These are phyloP conservation scores for Lasioglossum oenotherae DNA, from an alignment of 2,888 invertebrate genomes.

Conservation along the genomic window DNA sequence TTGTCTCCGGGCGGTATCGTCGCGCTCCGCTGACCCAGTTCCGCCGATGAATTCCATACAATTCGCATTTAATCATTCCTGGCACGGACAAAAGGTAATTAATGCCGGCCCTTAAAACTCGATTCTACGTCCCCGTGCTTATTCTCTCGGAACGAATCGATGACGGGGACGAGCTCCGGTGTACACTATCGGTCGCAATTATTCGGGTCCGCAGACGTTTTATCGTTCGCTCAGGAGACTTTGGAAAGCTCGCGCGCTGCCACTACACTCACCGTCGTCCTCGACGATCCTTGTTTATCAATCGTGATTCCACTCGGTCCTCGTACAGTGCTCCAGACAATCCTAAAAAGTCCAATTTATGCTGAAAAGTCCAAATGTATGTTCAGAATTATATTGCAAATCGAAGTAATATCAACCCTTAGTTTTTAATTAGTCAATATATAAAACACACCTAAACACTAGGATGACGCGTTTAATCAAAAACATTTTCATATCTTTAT, in stretches of 20 bases:
- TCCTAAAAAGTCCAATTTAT: no score
- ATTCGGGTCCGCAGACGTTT: background rate
- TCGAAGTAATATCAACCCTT: no score
- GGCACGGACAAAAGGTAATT: slow-evolving; percentile 15
- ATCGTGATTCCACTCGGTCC: no score
- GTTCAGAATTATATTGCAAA: no score
- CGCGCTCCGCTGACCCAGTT: slow-evolving; percentile 28
- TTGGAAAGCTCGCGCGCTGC: background rate
- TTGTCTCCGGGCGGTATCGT: slow-evolving; percentile 18
- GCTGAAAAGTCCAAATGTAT: no score
- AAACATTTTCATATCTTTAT: background rate
- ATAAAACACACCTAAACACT: no score
- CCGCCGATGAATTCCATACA: slow-evolving; percentile 4
- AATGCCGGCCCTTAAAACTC: slow-evolving; percentile 17
- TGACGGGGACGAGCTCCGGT: slow-evolving; percentile 4
- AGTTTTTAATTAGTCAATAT: no score
- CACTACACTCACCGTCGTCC: background rate
- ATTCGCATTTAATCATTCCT: slow-evolving; percentile 21
- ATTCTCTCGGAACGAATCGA: slow-evolving; percentile 16
- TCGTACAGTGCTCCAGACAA: no score
- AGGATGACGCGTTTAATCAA: background rate
- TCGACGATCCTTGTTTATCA: background rate
- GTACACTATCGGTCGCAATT: slow-evolving; percentile 9
- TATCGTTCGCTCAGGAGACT: background rate
- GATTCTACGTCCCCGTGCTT: slow-evolving; percentile 10